Evolutionary conservation across 2,113 vertebrate genomes (phyloP).

Genomic region (Zeus faber): DNA sequence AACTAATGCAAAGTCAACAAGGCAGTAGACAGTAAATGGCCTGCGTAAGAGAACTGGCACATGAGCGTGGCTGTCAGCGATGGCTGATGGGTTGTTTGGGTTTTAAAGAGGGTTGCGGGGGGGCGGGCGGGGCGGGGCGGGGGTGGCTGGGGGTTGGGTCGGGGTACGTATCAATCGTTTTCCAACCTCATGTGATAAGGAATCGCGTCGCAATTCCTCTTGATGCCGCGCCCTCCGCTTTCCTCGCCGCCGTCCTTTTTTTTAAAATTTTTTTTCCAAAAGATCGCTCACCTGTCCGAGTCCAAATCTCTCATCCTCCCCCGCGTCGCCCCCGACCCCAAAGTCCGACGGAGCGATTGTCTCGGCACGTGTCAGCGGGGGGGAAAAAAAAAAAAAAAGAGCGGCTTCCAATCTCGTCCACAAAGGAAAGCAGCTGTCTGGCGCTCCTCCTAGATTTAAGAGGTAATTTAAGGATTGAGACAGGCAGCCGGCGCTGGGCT

Average conservation of each 20-base stretch:
- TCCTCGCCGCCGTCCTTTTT: too few species aligned
- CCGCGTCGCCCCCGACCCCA: constrained; percentile 9
- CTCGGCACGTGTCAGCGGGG: constrained; percentile 13
- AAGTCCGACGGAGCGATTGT: constrained; percentile 24
- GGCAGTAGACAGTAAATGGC: background rate
- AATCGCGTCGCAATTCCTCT: too few species aligned
- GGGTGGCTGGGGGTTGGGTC: too few species aligned
- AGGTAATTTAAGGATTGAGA: constrained; percentile 52
- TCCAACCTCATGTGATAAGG: too few species aligned
- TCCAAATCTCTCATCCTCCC: too few species aligned
- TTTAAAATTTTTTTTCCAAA: too few species aligned
- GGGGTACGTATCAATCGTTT: too few species aligned
- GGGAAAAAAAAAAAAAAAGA: too few species aligned
- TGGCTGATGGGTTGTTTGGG: background rate
- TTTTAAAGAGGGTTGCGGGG: too few species aligned
- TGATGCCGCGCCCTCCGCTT: too few species aligned
- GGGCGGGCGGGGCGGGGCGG: too few species aligned
- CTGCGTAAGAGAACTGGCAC: background rate
- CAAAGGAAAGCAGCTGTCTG: constrained; percentile 21
- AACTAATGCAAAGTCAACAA: background rate
- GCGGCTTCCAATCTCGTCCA: constrained; percentile 37
- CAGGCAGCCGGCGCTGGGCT: constrained; percentile 13
- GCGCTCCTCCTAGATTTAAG: constrained; percentile 42
- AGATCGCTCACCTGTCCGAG: too few species aligned
- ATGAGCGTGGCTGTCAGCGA: background rate